These are phyloP conservation scores for Neopipo cinnamomea DNA, from an alignment of 2,113 vertebrate genomes.

Conservation along the genomic window DNA sequence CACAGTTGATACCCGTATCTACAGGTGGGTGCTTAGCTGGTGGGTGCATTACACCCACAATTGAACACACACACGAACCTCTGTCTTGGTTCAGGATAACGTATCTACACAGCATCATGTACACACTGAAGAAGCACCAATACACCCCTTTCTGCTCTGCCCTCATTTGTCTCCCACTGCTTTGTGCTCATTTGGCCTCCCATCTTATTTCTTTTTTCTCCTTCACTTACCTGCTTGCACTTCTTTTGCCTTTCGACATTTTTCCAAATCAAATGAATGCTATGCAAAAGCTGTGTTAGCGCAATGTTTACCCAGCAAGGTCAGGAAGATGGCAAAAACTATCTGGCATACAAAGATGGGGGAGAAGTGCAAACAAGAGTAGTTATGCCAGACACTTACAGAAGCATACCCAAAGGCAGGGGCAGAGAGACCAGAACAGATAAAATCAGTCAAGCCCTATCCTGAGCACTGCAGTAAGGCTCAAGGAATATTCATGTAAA, in stretches of 20 bases:
- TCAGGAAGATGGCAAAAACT: constrained; percentile 27
- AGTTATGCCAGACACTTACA: neutral
- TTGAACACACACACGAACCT: neutral
- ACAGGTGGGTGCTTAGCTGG: neutral
- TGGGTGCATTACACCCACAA: neutral
- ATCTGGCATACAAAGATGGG: neutral
- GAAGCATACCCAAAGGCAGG: neutral
- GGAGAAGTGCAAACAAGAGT: constrained; percentile 18
- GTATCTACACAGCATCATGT: neutral
- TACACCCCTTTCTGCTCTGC: neutral
- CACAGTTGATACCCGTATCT: neutral
- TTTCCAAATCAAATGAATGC: neutral
- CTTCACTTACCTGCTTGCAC: neutral
- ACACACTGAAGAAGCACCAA: neutral
- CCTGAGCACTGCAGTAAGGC: neutral
- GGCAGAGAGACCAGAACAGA: neutral
- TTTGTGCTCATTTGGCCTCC: neutral
- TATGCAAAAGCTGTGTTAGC: neutral
- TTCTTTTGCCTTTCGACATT: neutral
- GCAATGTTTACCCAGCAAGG: neutral
- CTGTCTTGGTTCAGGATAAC: neutral
- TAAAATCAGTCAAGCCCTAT: neutral
- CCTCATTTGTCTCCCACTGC: neutral
- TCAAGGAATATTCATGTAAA: neutral
- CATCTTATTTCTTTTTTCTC: neutral